phyloP scores from a whole-genome alignment of 2,113 vertebrate species.

The Etia nguti region DNA sequence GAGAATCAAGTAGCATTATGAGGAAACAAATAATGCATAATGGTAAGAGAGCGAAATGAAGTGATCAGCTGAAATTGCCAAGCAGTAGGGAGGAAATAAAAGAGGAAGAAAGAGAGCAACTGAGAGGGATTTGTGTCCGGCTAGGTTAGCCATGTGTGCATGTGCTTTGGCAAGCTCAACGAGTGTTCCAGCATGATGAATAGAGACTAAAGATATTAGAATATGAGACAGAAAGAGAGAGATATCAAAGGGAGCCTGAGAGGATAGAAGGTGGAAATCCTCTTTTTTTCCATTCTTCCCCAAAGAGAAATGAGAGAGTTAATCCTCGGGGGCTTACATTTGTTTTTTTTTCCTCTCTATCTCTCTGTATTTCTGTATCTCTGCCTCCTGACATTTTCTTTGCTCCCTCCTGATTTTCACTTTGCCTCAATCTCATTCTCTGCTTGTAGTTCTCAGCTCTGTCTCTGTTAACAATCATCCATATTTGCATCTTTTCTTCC shows the following conservation, averaged over 20 bases:
- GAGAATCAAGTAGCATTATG: neutral
- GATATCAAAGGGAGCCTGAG: constrained; percentile 61
- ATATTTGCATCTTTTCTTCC: neutral
- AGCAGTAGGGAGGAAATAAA: neutral
- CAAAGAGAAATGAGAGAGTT: constrained; percentile 72
- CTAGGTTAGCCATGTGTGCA: constrained; percentile 37
- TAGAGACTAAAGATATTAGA: constrained; percentile 53
- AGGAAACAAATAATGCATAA: neutral
- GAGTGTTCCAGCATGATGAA: constrained; percentile 40
- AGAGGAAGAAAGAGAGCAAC: neutral
- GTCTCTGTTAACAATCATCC: neutral
- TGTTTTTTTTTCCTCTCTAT: constrained; percentile 34
- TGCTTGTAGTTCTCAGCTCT: neutral
- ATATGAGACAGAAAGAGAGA: constrained; percentile 42
- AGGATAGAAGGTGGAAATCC: constrained; percentile 60
- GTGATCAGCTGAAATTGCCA: neutral
- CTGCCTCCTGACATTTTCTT: constrained; percentile 30
- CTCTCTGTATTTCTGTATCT: constrained; percentile 45
- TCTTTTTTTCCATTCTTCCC: constrained; percentile 61
- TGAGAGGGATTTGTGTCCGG: constrained; percentile 41
- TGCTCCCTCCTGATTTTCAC: constrained; percentile 11
- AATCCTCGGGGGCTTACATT: constrained; percentile 74
- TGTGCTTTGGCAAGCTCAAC: constrained; percentile 26
- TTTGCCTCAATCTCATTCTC: neutral
- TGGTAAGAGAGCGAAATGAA: neutral